Conservation (phyloP, 2,113 vertebrate species). For the Eudyptes chrysolophus region DNA sequence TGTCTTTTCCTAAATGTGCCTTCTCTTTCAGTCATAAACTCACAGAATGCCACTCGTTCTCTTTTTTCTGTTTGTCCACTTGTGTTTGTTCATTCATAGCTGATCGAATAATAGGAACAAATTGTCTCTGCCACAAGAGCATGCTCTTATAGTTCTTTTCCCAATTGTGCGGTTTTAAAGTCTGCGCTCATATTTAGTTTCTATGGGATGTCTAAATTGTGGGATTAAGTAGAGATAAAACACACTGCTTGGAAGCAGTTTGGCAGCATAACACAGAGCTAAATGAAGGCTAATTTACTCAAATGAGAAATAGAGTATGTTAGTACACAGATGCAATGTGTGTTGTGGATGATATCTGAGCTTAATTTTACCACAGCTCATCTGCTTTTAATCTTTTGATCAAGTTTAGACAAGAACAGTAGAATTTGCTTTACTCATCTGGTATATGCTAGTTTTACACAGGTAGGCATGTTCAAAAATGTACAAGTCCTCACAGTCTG, state of each 20-base stretch:
- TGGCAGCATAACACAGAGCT: background rate
- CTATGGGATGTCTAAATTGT: background rate
- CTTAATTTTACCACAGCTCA: background rate
- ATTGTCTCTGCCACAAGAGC: background rate
- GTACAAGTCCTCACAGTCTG: background rate
- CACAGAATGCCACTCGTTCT: background rate
- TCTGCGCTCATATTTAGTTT: background rate
- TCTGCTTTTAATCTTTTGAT: background rate
- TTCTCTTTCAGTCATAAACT: background rate
- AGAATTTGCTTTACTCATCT: background rate
- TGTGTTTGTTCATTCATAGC: background rate
- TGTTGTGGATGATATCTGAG: background rate
- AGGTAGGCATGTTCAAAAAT: background rate
- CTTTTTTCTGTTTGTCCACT: background rate
- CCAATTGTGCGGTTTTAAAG: background rate
- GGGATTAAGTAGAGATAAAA: slow-evolving; percentile 8
- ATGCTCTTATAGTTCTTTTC: background rate
- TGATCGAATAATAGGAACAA: background rate
- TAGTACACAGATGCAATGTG: slow-evolving; percentile 1
- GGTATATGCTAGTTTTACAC: background rate
- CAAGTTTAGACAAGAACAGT: background rate
- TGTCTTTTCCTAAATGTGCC: background rate
- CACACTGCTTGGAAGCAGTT: background rate
- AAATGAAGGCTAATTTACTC: slow-evolving; percentile 30
- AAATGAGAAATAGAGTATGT: background rate